These are phyloP conservation scores for Caracal caracal DNA, from an alignment of 2,113 vertebrate genomes.

Conservation along the genomic window DNA sequence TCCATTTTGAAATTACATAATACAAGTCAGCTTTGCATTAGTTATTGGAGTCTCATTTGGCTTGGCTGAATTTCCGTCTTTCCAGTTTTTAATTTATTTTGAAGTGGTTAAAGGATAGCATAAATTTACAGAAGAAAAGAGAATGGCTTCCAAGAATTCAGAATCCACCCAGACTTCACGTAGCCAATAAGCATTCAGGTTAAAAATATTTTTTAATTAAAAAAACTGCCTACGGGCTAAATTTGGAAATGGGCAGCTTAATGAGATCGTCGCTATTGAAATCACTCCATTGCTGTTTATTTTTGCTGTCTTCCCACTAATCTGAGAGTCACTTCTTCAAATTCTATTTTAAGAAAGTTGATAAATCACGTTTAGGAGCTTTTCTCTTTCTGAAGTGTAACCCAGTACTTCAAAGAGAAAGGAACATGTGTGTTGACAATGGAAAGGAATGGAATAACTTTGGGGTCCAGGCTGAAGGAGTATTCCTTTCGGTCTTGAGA, in stretches of 20 bases:
- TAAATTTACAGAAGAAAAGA: conserved; percentile 76
- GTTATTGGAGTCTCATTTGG: conserved; percentile 73
- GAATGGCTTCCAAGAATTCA: conserved; percentile 80
- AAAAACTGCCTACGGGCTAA: conserved; percentile 85
- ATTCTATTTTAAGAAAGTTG: conserved; percentile 84
- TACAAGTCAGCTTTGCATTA: conserved; percentile 77
- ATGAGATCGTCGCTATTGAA: conserved; percentile 84
- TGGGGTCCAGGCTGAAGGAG: conserved; percentile 19
- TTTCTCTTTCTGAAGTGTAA: conserved; percentile 66
- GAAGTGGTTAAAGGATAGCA: conserved; percentile 76
- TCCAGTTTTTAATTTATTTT: conserved; percentile 81
- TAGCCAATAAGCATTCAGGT: conserved; percentile 82
- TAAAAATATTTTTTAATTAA: conserved; percentile 87
- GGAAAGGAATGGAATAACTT: conserved; percentile 72
- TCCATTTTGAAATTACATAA: conserved; percentile 74
- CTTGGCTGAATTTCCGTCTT: conserved; percentile 80
- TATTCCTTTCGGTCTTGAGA: conserved; percentile 78
- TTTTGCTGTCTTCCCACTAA: conserved; percentile 84
- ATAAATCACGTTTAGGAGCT: conserved; percentile 78
- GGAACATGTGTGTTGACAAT: conserved; percentile 74
- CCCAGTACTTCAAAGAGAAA: conserved; percentile 73
- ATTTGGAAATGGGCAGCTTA: conserved; percentile 84
- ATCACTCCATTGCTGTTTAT: conserved; percentile 84
- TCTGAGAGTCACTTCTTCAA: conserved; percentile 82
- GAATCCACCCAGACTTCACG: conserved; percentile 79